Conservation (phyloP, 2,888 invertebrate species). For the Philereme vetulata region DNA sequence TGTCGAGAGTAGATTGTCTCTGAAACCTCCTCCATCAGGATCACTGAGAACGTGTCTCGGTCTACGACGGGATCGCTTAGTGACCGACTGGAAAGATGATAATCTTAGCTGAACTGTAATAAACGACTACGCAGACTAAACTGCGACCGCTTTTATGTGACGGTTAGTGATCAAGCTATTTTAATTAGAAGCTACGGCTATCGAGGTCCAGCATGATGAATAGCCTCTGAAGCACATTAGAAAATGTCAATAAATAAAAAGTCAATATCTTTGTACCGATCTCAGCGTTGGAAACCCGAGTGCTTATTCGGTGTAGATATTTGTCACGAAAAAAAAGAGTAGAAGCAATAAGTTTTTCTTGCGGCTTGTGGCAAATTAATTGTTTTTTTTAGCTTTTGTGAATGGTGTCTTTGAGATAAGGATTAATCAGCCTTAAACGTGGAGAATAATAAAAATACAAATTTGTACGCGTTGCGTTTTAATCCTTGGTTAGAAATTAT, state of each 20-base stretch:
- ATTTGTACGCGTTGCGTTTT: too few relatives aligned
- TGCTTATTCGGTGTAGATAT: conserved; percentile 13
- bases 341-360: conserved; percentile 9
- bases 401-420: neutral
- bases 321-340: conserved; percentile 12
- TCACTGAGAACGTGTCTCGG: too few relatives aligned
- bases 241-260: conserved; percentile 83
- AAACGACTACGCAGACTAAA: neutral
- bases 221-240: conserved; percentile 71
- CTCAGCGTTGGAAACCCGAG: conserved; percentile 42
- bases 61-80: too few relatives aligned
- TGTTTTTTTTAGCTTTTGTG: neutral
- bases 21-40: too few relatives aligned
- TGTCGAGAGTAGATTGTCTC: too few relatives aligned
- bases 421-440: neutral
- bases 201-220: conserved; percentile 68
- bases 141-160: neutral
- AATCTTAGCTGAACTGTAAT: too few relatives aligned
- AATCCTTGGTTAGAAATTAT: too few relatives aligned
- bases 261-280: conserved; percentile 69
- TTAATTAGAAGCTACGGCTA: conserved; percentile 13
- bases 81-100: too few relatives aligned
- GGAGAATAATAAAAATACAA: too few relatives aligned
- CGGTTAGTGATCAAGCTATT: conserved; percentile 26
- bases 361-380: conserved; percentile 9